Conservation (phyloP, 2,888 invertebrate species). For the Tribolium freemani region DNA sequence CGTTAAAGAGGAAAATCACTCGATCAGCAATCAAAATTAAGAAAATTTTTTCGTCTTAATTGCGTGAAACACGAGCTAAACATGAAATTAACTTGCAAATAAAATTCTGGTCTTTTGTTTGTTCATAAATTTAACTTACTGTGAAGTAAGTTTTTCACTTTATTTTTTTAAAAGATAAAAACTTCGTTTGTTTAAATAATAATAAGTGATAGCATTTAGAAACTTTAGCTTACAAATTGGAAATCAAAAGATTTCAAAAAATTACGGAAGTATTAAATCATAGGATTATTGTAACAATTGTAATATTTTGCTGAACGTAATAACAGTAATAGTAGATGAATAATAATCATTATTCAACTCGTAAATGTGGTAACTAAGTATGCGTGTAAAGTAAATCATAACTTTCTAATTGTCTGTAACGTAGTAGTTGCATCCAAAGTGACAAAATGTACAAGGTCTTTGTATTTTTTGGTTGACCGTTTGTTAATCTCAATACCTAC, state of each 20-base stretch:
- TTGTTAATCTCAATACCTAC: too few relatives aligned
- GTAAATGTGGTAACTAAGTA: background rate
- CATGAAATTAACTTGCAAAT: too few relatives aligned
- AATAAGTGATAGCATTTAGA: background rate
- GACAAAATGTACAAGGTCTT: too few relatives aligned
- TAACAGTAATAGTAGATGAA: background rate
- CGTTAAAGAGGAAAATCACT: background rate
- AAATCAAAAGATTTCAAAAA: background rate
- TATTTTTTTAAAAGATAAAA: too few relatives aligned
- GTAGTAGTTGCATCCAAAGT: too few relatives aligned
- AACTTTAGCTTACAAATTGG: background rate
- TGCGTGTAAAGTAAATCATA: background rate
- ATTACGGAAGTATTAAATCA: background rate
- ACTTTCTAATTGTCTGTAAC: background rate
- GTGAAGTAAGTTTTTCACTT: background rate
- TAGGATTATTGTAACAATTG: background rate
- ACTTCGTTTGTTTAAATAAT: background rate
- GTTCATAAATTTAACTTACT: too few relatives aligned
- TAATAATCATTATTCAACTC: background rate
- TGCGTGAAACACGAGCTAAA: too few relatives aligned
- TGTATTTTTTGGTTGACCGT: too few relatives aligned
- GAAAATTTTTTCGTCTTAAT: too few relatives aligned
- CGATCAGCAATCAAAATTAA: too few relatives aligned
- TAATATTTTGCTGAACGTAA: background rate
- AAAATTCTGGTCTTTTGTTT: too few relatives aligned